Conservation (phyloP, 1,140 invertebrate species). For the Vanessa tameamea region DNA sequence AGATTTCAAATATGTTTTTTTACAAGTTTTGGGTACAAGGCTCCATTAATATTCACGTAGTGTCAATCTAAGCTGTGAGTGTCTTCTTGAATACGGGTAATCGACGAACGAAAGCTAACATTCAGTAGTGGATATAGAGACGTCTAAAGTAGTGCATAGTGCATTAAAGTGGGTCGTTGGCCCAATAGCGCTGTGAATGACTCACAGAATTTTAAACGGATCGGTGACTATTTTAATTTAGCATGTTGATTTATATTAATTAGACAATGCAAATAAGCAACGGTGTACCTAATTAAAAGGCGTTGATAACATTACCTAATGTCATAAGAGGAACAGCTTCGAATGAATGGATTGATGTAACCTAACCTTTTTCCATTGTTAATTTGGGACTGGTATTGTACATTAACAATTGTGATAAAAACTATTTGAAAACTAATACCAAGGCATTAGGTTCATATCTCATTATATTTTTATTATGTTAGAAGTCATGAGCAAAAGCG, state of each 20-base stretch:
- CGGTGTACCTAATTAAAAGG: conserved; percentile 16
- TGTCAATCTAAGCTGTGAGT: not conserved
- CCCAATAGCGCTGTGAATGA: conserved; percentile 71
- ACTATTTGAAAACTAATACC: no score
- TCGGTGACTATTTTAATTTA: conserved; percentile 43
- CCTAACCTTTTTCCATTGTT: conserved; percentile 24
- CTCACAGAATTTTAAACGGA: conserved; percentile 61
- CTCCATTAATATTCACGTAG: not conserved
- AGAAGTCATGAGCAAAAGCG: no score
- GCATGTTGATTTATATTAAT: conserved; percentile 37
- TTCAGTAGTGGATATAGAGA: conserved; percentile 14
- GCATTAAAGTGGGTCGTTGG: conserved; percentile 72
- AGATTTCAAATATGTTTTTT: not conserved
- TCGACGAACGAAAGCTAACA: not conserved
- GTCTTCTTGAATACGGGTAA: not conserved
- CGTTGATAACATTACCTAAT: conserved; percentile 47
- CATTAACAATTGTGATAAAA: no score
- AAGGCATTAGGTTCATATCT: no score
- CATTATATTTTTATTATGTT: no score
- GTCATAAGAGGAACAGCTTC: conserved; percentile 46
- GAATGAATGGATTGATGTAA: conserved; percentile 71
- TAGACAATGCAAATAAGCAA: conserved; percentile 20
- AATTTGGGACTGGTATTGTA: no score
- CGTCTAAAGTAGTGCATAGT: conserved; percentile 31
- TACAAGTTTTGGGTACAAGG: not conserved